phyloP scores from a whole-genome alignment of 2,113 vertebrate genomes.

The Dicrurus megarhynchus region DNA sequence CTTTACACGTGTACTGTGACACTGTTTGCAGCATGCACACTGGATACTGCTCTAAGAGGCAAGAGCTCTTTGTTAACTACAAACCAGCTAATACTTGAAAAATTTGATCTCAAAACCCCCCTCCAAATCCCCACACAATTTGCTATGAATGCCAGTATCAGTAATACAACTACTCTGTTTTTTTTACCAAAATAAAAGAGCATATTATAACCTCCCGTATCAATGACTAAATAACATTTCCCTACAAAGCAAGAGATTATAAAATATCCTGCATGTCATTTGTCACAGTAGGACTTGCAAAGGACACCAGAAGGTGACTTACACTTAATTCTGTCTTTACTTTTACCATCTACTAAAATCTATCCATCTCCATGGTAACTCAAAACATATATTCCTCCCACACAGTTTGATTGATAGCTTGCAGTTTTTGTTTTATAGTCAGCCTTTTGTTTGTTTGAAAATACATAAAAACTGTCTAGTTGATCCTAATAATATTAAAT shows the following conservation, averaged over 20 bases:
- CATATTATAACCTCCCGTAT: not conserved
- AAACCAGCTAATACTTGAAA: not conserved
- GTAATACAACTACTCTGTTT: not conserved
- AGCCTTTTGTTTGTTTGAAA: not conserved
- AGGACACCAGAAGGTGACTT: slow-evolving; percentile 46
- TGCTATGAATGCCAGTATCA: not conserved
- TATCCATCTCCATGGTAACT: slow-evolving; percentile 31
- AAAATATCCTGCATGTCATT: not conserved
- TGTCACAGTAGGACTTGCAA: not conserved
- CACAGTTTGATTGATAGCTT: not conserved
- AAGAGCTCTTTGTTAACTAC: not conserved
- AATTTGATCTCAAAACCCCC: not conserved
- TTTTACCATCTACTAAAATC: not conserved
- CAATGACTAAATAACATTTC: not conserved
- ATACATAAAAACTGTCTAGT: not conserved
- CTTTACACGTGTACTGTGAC: not conserved
- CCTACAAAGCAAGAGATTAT: not conserved
- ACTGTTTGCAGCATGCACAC: not conserved
- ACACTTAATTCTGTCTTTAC: not conserved
- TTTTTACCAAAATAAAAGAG: not conserved
- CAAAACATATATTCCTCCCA: not conserved
- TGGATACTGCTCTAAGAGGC: not conserved
- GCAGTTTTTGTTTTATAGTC: not conserved
- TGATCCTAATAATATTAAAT: not conserved
- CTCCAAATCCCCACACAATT: not conserved